Evolutionary conservation across 2,888 invertebrate species (phyloP), one percentile per base, ranked within the genome.

Genomic region (Cecidostiba fungosa): DNA sequence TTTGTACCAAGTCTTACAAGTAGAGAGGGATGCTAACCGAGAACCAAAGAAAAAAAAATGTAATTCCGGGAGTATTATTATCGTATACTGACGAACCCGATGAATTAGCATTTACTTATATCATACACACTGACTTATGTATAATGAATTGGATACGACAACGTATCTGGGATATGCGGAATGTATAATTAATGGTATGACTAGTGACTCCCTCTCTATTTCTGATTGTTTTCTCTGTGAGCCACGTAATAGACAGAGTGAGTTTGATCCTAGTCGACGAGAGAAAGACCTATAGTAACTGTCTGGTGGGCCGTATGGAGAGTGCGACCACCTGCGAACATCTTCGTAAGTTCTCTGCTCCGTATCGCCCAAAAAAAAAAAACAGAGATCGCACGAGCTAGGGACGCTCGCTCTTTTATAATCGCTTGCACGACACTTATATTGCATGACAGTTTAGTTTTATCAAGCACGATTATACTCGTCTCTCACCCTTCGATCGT

Each of bases 1-100:
- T 93, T 93, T 92, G 93, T 93, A 92, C 89, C 23, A 69, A 62
- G 43, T 10, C 54, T 59, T 59, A 36, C 83, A 85, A 82, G 59
- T 87, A 85, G 77, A 80, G 76, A 66, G 66, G 62, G 74, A 39
- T 39, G 19, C 10, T 23, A 72, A 2, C 19, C 54, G 39, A 29
- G 23, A 43, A 14, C 39, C 23, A n/a, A 26, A 73, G n/a, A 43
- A n/a, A 73, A n/a, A 73, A n/a, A 62, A 26, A 66, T 43, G 10
- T 43, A 43, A 10, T 43, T 43, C 43, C 43, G 43, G 43, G 43
- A 43, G 12, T 12, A 43, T 43, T 10, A 12, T 43, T 43, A 10
- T 43, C 10, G 43, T 43, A 43, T 43, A 43, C 10, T 43, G 43
- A 12, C 43, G 12, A 43, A 43, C 12, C 43, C 43, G 43, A 43